Conservation (phyloP, 2,113 vertebrate genomes). For the Bothrops jararaca region DNA sequence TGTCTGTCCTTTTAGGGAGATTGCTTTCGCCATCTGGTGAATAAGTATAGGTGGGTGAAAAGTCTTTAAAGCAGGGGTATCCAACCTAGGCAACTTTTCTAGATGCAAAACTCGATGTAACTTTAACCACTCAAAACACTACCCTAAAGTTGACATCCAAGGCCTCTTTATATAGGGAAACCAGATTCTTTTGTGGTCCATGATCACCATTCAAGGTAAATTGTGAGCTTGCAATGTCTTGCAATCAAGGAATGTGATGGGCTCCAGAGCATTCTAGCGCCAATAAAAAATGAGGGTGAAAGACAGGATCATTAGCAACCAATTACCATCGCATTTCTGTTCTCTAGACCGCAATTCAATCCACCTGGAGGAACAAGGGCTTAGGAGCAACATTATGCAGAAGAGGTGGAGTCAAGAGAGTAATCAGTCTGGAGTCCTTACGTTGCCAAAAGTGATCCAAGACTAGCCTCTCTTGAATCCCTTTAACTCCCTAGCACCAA, state of each 20-base stretch:
- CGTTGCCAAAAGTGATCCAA: no score
- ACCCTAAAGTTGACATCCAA: neutral
- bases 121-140: neutral
- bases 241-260: neutral
- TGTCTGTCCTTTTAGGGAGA: constrained; percentile 1
- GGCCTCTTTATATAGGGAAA: neutral
- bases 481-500: no score
- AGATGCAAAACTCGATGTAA: no score
- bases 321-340: neutral
- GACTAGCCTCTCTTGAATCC: no score
- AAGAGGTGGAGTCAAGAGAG: no score
- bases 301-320: neutral
- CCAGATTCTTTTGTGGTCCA: neutral
- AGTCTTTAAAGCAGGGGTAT: neutral
- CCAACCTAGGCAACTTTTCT: no score
- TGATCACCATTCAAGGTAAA: neutral
- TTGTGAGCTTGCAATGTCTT: neutral
- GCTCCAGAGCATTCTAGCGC: neutral
- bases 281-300: neutral
- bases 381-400: neutral
- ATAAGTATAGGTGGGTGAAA: neutral
- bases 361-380: neutral
- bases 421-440: no score
- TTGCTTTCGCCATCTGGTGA: constrained; percentile 7
- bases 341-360: neutral